These are phyloP conservation scores for Ricordea florida DNA, from an alignment of 92 coral and sea anemone species.

Conservation along the genomic window DNA sequence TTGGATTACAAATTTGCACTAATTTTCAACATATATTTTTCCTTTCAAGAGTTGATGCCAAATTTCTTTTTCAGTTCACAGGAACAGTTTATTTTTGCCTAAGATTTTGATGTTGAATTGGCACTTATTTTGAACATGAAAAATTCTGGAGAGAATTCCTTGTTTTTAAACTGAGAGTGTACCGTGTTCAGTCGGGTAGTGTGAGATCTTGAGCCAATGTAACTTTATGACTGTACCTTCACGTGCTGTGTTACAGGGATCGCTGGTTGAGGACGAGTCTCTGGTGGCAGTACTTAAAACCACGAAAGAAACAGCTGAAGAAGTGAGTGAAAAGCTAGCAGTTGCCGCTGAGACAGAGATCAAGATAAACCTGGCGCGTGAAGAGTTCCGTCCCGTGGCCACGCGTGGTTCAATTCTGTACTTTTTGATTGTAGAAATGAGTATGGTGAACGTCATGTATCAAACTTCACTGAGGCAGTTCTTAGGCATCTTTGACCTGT, in stretches of 20 bases:
- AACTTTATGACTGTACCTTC: no score
- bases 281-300: slow-evolving; percentile 89
- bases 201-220: no score
- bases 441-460: slow-evolving; percentile 92
- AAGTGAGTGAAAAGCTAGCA: slow-evolving; percentile 91
- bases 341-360: slow-evolving; percentile 93
- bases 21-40: no score
- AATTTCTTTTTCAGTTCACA: no score
- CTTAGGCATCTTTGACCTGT: slow-evolving; percentile 84
- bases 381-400: slow-evolving; percentile 94
- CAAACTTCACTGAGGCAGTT: slow-evolving; percentile 90
- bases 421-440: slow-evolving; percentile 92
- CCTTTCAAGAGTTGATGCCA: no score
- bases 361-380: slow-evolving; percentile 88
- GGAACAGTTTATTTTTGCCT: no score
- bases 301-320: slow-evolving; percentile 89
- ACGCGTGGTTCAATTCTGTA: slow-evolving; percentile 89
- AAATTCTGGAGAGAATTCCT: no score
- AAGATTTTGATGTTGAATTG: no score
- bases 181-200: no score
- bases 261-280: slow-evolving; percentile 88
- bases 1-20: no score
- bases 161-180: no score
- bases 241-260: slow-evolving; percentile 63
- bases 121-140: no score